Percentiles rank a stretch among this genome's conserved stretches.
Conservation (phyloP, 2,888 invertebrate genomes). For the Sericinus montela region DNA sequence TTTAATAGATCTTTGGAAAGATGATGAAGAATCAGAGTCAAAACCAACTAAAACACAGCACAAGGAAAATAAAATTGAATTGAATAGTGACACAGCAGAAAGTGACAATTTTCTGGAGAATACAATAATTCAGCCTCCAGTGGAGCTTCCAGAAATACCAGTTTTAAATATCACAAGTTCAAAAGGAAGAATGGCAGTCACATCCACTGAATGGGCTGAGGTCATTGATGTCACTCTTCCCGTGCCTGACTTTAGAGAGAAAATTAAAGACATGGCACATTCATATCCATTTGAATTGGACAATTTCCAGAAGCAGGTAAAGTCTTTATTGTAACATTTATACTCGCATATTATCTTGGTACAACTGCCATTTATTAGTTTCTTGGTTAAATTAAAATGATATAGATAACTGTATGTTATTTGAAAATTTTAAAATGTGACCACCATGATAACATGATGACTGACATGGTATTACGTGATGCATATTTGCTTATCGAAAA, state of each 20-base stretch:
- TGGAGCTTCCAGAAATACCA: slow-evolving; percentile 74
- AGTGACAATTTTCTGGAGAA: slow-evolving; percentile 62
- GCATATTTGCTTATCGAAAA: no score
- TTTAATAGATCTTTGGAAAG: slow-evolving; percentile 64
- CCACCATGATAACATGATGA: no score
- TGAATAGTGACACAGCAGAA: slow-evolving; percentile 32
- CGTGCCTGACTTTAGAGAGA: slow-evolving; percentile 88
- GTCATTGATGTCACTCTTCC: slow-evolving; percentile 90
- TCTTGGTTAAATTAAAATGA: no score
- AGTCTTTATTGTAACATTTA: no score
- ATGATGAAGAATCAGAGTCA: slow-evolving; percentile 46
- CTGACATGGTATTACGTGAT: no score
- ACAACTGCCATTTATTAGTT: no score
- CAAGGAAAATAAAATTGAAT: slow-evolving; percentile 30
- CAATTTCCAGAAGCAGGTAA: slow-evolving; percentile 95
- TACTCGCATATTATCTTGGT: no score
- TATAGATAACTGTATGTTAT: no score
- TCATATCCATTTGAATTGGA: slow-evolving; percentile 95
- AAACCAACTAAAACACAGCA: slow-evolving; percentile 25
- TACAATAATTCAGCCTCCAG: slow-evolving; percentile 54
- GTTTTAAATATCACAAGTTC: slow-evolving; percentile 84
- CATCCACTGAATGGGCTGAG: slow-evolving; percentile 91
- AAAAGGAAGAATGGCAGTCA: slow-evolving; percentile 54
- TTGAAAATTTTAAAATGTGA: no score
- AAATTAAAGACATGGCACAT: slow-evolving; percentile 91